Conservation (phyloP, 2,797 vertebrate species). For the Cygnus olor region DNA sequence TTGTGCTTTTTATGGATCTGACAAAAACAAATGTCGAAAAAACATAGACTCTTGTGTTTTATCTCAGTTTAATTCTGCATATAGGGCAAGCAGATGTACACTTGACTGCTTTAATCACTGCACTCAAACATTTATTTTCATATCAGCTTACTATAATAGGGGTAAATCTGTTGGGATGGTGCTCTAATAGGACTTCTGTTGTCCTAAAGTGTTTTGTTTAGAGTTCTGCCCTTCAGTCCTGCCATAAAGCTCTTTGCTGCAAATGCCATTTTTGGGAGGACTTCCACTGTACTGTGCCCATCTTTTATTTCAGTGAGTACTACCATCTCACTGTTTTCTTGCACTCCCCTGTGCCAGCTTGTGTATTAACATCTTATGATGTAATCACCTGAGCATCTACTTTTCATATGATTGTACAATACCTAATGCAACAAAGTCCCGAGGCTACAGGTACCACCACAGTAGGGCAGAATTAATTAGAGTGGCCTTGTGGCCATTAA, state of each 20-base stretch:
- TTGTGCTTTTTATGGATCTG: background rate
- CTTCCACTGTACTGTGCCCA: background rate
- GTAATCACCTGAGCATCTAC: background rate
- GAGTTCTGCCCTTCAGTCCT: background rate
- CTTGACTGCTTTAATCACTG: background rate
- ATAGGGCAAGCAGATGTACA: background rate
- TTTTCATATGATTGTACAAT: background rate
- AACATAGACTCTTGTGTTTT: background rate
- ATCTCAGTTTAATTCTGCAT: background rate
- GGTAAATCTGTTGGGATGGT: background rate
- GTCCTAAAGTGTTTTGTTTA: background rate
- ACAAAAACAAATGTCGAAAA: background rate
- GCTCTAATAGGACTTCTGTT: background rate
- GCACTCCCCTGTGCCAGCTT: background rate
- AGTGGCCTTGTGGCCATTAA: background rate
- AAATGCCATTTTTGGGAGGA: background rate
- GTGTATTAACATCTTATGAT: background rate
- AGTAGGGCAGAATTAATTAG: constrained; percentile 22
- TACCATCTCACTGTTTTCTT: background rate
- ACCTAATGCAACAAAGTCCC: background rate
- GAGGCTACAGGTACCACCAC: background rate
- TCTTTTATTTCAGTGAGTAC: background rate
- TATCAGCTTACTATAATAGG: background rate
- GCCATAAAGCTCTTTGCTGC: background rate
- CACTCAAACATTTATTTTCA: background rate